Conservation (phyloP, 2,113 vertebrate genomes). For the Mobula birostris region DNA sequence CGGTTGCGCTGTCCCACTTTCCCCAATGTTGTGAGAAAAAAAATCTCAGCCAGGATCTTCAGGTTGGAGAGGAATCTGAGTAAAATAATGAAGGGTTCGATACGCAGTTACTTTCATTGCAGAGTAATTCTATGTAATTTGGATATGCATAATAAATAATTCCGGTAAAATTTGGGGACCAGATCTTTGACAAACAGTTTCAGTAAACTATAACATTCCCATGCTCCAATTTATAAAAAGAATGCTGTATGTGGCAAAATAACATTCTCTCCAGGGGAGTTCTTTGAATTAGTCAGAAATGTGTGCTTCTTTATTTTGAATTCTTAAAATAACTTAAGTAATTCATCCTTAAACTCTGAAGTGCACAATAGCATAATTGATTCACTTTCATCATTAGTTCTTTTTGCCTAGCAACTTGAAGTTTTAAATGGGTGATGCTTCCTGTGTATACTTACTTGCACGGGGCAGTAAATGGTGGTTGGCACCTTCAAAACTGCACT, state of each 20-base stretch:
- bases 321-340: conserved; percentile 2
- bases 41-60: background rate
- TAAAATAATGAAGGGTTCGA: background rate
- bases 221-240: background rate
- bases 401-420: background rate
- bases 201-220: background rate
- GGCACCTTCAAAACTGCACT: background rate
- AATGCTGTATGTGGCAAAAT: background rate
- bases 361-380: background rate
- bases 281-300: background rate
- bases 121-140: background rate
- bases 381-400: background rate
- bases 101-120: background rate
- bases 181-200: background rate
- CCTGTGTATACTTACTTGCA: background rate
- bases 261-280: background rate
- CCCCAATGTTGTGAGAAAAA: too few relatives aligned
- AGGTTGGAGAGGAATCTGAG: background rate
- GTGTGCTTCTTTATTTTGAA: background rate
- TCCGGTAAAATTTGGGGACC: background rate
- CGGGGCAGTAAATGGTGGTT: background rate
- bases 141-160: background rate
- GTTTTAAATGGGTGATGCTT: background rate
- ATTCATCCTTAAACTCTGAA: background rate
- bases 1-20: too few relatives aligned